Conservation (phyloP, 2,797 vertebrate genomes). For the Acrossocheilus wenchowensis region DNA sequence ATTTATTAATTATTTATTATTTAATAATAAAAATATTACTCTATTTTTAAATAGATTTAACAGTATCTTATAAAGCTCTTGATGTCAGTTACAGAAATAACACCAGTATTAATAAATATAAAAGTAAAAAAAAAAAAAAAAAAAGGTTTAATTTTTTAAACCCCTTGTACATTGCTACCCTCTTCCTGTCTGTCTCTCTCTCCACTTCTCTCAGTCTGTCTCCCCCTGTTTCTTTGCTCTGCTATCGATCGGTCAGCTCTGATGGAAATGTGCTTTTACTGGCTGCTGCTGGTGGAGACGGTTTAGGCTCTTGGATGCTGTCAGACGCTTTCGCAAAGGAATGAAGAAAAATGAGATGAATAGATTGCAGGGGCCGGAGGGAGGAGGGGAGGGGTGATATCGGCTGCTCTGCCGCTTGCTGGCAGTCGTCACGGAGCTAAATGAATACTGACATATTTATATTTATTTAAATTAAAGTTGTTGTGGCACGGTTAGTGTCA, state of each 20-base stretch:
- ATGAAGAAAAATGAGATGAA: slow-evolving; percentile 47
- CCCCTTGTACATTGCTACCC: background rate
- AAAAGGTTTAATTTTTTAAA: background rate
- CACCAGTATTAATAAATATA: background rate
- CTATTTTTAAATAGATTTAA: background rate
- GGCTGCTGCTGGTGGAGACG: slow-evolving; percentile 45
- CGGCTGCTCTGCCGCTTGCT: slow-evolving; percentile 19
- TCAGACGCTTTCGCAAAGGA: slow-evolving; percentile 19
- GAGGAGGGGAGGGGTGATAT: slow-evolving; percentile 38
- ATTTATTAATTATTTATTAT: background rate
- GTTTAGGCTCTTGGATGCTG: slow-evolving; percentile 55
- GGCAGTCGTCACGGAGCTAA: slow-evolving; percentile 45
- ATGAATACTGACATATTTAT: slow-evolving; percentile 68
- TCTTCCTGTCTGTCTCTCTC: slow-evolving; percentile 1
- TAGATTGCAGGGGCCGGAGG: slow-evolving; percentile 15
- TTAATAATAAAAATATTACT: background rate
- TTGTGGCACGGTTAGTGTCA: slow-evolving; percentile 61
- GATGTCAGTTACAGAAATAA: background rate
- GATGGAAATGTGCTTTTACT: slow-evolving; percentile 63
- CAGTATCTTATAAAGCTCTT: background rate
- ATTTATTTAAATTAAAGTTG: slow-evolving; percentile 64
- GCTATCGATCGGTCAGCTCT: slow-evolving; percentile 58
- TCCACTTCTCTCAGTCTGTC: slow-evolving; percentile 31
- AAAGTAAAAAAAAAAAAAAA: background rate
- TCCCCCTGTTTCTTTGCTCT: slow-evolving; percentile 51